A percentile compares a stretch with the other conserved stretches of the same genome.
These are phyloP conservation scores for Dallia pectoralis DNA, from an alignment of 2,797 vertebrate species.

Conservation along the genomic window DNA sequence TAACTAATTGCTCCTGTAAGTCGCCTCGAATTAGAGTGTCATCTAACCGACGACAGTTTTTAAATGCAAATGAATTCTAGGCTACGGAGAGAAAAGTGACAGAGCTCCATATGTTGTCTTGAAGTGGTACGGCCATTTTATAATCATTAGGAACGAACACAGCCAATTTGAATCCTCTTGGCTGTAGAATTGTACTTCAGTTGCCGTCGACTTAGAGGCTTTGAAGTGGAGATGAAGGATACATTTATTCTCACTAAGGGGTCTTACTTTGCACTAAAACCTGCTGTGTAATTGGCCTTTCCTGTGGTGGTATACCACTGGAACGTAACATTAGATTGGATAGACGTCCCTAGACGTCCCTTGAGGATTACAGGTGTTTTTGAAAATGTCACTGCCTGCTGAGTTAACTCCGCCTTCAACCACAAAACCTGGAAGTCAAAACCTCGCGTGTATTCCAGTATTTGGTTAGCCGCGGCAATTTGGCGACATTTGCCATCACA, in stretches of 20 bases:
- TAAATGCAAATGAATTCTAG: too few species aligned
- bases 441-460: slow-evolving; percentile 20
- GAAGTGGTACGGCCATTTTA: neutral
- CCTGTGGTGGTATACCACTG: neutral
- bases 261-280: neutral
- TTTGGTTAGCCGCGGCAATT: slow-evolving; percentile 21
- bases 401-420: neutral
- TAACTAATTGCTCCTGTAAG: too few species aligned
- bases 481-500: neutral
- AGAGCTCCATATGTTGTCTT: neutral
- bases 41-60: too few species aligned
- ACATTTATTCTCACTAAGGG: slow-evolving; percentile 12
- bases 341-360: neutral
- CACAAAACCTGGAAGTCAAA: neutral
- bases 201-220: slow-evolving; percentile 24
- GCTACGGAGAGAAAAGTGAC: neutral
- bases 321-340: slow-evolving; percentile 7
- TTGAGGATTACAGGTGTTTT: slow-evolving; percentile 16
- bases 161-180: slow-evolving; percentile 9
- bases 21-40: too few species aligned
- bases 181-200: neutral
- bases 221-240: slow-evolving; percentile 5
- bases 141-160: neutral
- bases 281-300: too few species aligned
- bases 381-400: slow-evolving; percentile 2